phyloP scores from a whole-genome alignment of 2,888 invertebrate genomes.

The Caenorhabditis sp. region DNA sequence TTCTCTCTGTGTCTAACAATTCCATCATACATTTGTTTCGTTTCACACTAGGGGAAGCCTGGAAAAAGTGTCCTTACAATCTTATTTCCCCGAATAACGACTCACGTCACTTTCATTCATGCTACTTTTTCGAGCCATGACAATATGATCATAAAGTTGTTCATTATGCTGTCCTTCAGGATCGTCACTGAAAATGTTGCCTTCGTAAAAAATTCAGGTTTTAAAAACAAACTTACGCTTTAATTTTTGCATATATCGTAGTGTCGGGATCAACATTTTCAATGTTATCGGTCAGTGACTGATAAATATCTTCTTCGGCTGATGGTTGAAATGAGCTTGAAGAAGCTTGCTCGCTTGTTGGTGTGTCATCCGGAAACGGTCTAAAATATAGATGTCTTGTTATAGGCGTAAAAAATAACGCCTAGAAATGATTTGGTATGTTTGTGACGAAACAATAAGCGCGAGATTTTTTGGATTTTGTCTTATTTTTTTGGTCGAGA shows the following conservation, averaged over 20 bases:
- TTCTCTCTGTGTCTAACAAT: conserved; percentile 92
- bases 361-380: conserved; percentile 43
- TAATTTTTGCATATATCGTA: conserved; percentile 34
- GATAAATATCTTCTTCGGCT: conserved; percentile 51
- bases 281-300: conserved; percentile 47
- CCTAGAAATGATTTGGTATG: too few relatives aligned
- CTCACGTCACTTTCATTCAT: conserved; percentile 44
- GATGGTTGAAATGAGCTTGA: conserved; percentile 17
- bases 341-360: neutral
- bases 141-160: conserved; percentile 55
- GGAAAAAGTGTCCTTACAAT: conserved; percentile 7
- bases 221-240: conserved; percentile 9
- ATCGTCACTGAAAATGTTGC: conserved; percentile 15
- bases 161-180: conserved; percentile 30
- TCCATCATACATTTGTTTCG: conserved; percentile 84
- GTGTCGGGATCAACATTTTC: conserved; percentile 41
- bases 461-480: too few relatives aligned
- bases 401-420: neutral
- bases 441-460: too few relatives aligned
- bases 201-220: too few relatives aligned
- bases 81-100: neutral
- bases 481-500: too few relatives aligned
- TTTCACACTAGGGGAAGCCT: conserved; percentile 74
- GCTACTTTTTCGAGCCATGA: conserved; percentile 41
- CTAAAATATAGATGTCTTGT: conserved; percentile 45